Conservation (phyloP, 2,113 vertebrate genomes). For the Silurus meridionalis region DNA sequence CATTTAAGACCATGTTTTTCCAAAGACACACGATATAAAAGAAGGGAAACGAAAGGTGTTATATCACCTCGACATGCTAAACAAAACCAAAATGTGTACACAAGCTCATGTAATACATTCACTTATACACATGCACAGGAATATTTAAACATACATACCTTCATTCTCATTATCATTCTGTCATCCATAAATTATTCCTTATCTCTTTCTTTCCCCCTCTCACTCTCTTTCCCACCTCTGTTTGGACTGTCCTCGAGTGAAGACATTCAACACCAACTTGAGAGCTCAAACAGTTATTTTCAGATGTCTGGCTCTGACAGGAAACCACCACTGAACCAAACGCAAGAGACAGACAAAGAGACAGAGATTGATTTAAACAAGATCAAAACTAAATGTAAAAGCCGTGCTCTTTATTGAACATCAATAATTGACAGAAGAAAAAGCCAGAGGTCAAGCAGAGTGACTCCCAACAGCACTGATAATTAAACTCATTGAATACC, state of each 20-base stretch:
- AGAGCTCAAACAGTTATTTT: conserved; percentile 25
- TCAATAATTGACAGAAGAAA: background rate
- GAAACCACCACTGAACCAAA: background rate
- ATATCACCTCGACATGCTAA: background rate
- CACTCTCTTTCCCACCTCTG: background rate
- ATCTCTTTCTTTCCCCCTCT: background rate
- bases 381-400: background rate
- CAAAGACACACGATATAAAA: background rate
- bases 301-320: background rate
- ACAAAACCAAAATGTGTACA: background rate
- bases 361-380: background rate
- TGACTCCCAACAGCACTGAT: background rate
- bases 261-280: conserved; percentile 31
- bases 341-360: background rate
- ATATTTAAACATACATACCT: background rate
- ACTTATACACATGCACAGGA: no score
- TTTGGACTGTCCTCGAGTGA: background rate
- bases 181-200: conserved; percentile 3
- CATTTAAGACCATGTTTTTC: background rate
- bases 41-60: background rate
- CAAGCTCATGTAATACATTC: background rate
- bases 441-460: background rate
- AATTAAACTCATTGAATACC: background rate
- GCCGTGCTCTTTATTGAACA: background rate
- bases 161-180: background rate